These are phyloP conservation scores for Chaetodon auriga DNA, from an alignment of 2,113 vertebrate species.

Conservation along the genomic window DNA sequence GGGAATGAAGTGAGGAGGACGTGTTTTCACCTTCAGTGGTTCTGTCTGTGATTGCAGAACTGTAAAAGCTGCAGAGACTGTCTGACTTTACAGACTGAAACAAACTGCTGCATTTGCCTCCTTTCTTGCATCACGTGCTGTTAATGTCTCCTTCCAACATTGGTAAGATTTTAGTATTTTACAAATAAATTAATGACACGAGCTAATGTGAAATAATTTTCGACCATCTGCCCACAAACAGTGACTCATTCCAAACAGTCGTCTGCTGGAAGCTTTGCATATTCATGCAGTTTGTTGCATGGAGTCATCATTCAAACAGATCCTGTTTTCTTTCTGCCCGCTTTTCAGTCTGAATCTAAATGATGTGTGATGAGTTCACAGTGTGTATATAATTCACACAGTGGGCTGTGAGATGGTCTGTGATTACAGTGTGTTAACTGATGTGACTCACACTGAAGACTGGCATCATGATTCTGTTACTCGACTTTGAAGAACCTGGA, in stretches of 20 bases:
- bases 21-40: too few species aligned
- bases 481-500: background rate
- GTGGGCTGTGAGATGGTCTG: background rate
- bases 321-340: background rate
- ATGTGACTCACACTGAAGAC: slow-evolving; percentile 7
- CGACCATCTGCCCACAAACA: slow-evolving; percentile 19
- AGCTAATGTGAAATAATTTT: slow-evolving; percentile 30
- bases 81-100: too few species aligned
- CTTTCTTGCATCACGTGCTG: too few species aligned
- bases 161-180: background rate
- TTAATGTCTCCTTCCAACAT: background rate
- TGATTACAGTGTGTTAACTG: background rate
- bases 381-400: slow-evolving; percentile 8
- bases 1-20: too few species aligned
- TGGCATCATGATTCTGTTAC: background rate
- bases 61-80: too few species aligned
- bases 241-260: slow-evolving; percentile 25
- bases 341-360: background rate
- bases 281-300: slow-evolving; percentile 7
- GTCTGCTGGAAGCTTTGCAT: slow-evolving; percentile 18
- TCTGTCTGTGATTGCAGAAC: too few species aligned
- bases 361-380: background rate
- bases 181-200: background rate
- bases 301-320: background rate
- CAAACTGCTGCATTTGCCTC: too few species aligned